A percentile compares a stretch with the other conserved stretches of the same genome.
These are phyloP conservation scores for Willisornis vidua DNA, from an alignment of 2,113 vertebrate genomes.

Conservation along the genomic window DNA sequence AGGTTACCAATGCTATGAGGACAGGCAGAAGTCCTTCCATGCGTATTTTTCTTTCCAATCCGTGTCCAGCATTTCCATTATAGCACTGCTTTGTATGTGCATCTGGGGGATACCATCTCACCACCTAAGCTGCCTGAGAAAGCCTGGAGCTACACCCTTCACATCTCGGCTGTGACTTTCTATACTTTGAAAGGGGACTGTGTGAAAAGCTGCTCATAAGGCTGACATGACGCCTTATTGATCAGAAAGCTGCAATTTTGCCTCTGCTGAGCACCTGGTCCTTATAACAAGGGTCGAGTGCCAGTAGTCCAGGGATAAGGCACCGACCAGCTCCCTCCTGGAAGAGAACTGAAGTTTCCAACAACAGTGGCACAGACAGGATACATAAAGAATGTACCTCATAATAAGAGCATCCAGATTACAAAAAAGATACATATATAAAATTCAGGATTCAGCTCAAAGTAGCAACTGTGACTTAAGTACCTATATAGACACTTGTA, in stretches of 20 bases:
- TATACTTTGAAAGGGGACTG: not conserved
- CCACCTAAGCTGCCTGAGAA: not conserved
- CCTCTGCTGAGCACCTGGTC: not conserved
- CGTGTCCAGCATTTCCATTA: not conserved
- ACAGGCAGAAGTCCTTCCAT: not conserved
- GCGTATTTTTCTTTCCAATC: not conserved
- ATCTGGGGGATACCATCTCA: not conserved
- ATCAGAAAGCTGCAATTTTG: not conserved
- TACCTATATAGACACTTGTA: not conserved
- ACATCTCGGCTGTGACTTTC: not conserved
- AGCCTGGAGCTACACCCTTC: not conserved
- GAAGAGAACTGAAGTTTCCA: not conserved
- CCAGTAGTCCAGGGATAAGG: not conserved
- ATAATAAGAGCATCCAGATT: not conserved
- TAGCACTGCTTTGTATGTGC: not conserved
- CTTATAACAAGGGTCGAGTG: not conserved
- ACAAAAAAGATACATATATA: not conserved
- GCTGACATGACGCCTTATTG: not conserved
- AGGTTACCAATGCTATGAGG: not conserved
- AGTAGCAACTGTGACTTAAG: not conserved
- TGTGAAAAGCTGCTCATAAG: not conserved
- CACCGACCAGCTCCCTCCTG: not conserved
- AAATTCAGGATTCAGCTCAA: not conserved
- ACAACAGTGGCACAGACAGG: not conserved
- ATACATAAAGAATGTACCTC: not conserved